These are phyloP conservation scores for Phrixothrix hirtus DNA, from an alignment of 2,888 invertebrate genomes.

Conservation along the genomic window DNA sequence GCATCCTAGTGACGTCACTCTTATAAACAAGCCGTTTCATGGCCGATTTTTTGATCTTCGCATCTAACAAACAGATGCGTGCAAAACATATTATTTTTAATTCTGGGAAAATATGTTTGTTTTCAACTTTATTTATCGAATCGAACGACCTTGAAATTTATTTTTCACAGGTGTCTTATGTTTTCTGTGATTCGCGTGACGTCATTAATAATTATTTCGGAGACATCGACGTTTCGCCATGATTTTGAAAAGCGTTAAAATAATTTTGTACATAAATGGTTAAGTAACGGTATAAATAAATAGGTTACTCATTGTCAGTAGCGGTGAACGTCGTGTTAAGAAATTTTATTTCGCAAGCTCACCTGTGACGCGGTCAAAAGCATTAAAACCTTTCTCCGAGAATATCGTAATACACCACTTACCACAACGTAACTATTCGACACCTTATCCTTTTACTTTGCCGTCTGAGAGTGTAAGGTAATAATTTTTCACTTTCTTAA, in stretches of 20 bases:
- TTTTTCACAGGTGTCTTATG: no score
- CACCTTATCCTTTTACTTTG: slow-evolving; percentile 28
- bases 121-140: no score
- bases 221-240: no score
- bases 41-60: slow-evolving; percentile 28
- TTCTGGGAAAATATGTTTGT: no score
- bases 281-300: no score
- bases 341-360: slow-evolving; percentile 26
- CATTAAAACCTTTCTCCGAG: slow-evolving; percentile 21
- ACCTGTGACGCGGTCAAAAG: slow-evolving; percentile 29
- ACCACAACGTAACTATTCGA: slow-evolving; percentile 19
- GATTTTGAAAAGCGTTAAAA: no score
- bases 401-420: slow-evolving; percentile 27
- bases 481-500: slow-evolving; percentile 24
- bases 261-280: no score
- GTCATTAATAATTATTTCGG: no score
- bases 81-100: no score
- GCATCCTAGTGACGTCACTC: slow-evolving; percentile 52
- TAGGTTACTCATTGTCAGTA: slow-evolving; percentile 9
- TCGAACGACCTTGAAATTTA: no score
- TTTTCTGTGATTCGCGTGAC: no score
- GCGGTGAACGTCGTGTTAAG: slow-evolving; percentile 12
- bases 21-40: slow-evolving; percentile 42
- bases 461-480: slow-evolving; percentile 1
- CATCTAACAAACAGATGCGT: slow-evolving; percentile 11